Conservation (phyloP, 2,888 invertebrate species). For the Stenotaenia linearis region DNA sequence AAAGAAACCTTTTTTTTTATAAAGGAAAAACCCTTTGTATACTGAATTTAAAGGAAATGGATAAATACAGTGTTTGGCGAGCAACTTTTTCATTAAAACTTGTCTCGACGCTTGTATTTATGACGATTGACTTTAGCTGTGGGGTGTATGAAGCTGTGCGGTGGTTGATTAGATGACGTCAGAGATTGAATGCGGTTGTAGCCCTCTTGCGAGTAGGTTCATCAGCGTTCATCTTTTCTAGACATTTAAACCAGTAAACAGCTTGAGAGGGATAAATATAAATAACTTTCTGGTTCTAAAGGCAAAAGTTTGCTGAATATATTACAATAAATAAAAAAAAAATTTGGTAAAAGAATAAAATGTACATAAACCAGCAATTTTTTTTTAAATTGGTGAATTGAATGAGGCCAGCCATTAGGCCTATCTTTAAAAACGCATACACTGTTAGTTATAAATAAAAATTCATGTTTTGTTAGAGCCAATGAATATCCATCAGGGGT, state of each 20-base stretch:
- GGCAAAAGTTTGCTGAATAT: neutral
- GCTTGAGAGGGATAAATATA: neutral
- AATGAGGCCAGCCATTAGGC: conserved; percentile 8
- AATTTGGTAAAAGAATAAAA: neutral
- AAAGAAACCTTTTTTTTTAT: neutral
- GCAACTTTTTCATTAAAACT: conserved; percentile 19
- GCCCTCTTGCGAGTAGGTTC: neutral
- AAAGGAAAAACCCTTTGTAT: neutral
- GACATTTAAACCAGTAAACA: neutral
- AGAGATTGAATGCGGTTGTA: conserved; percentile 19
- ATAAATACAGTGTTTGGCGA: neutral
- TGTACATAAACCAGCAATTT: neutral
- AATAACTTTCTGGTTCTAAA: neutral
- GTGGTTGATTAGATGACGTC: conserved; percentile 20
- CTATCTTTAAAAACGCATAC: conserved; percentile 12
- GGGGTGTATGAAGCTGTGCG: neutral
- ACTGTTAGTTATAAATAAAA: conserved; percentile 8
- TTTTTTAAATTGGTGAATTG: neutral
- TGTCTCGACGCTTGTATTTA: neutral
- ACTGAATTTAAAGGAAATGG: conserved; percentile 8
- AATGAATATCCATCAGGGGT: conserved; percentile 24
- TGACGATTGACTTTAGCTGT: conserved; percentile 8
- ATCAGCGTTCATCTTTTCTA: conserved; percentile 19
- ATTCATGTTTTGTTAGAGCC: conserved; percentile 26
- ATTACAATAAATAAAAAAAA: neutral